phyloP scores from a whole-genome alignment of 2,888 invertebrate species.

The Philonicus albiceps region DNA sequence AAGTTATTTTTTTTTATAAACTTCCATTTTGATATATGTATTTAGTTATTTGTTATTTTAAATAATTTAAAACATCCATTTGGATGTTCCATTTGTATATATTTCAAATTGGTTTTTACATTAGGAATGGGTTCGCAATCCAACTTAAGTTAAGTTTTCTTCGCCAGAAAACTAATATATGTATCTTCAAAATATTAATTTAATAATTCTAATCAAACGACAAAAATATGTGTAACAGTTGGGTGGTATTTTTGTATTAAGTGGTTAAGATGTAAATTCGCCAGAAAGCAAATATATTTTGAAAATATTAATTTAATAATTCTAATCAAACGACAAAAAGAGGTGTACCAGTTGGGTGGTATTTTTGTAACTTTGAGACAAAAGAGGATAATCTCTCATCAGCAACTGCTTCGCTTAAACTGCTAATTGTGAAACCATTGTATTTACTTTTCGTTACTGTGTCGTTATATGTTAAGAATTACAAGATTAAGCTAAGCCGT shows the following conservation, averaged over 20 bases:
- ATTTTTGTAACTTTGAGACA: not conserved
- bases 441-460: slow-evolving; percentile 24
- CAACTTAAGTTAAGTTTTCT: too few species aligned
- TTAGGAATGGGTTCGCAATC: not conserved
- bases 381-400: not conserved
- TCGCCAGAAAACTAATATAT: not conserved
- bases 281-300: not conserved
- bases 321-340: not conserved
- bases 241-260: not conserved
- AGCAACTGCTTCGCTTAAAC: not conserved
- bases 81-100: too few species aligned
- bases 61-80: too few species aligned
- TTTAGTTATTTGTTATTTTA: too few species aligned
- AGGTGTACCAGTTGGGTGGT: not conserved
- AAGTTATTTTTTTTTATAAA: too few species aligned
- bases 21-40: too few species aligned
- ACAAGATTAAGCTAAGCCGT: slow-evolving; percentile 14
- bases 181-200: not conserved
- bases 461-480: not conserved
- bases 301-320: not conserved
- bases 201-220: not conserved
- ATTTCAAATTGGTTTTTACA: too few species aligned
- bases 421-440: slow-evolving; percentile 29
- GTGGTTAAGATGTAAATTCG: not conserved
- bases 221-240: not conserved